Evolutionary conservation across 2,888 invertebrate genomes (phyloP), one percentile per base, ranked within the genome.

Genomic region (Copidosoma aretas): DNA sequence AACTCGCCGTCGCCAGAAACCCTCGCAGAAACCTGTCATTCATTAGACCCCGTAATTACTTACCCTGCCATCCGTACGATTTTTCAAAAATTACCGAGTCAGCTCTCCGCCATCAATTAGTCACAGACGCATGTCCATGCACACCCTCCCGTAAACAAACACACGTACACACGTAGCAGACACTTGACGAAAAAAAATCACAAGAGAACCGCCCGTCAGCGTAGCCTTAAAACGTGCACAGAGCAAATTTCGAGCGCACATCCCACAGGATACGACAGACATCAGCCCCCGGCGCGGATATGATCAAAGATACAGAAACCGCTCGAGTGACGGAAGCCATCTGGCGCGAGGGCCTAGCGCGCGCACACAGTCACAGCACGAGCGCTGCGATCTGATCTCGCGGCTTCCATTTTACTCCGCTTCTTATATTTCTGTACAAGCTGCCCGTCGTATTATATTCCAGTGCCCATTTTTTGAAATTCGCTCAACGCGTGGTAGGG

Each of bases 251-350:
- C 8, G 32, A 32, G 32, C 32, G 32, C 32, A 32, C 32, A 32
- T 3, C 32, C 32, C 32, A 32, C 32, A 32, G 32, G 32, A 8
- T 32, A 32, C 32, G 3, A 32, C 3, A 32, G 32, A n/a, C n/a
- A n/a, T n/a, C n/a, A n/a, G n/a, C n/a, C 32, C 32, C 32, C 32
- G 8, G 75, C 73, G 43, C 21, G 19, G 72, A 71, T 75, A 76
- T 71, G 75, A 81, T 81, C 79, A 81, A 81, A 81, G 79, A 70
- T 68, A n/a, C 10, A 49, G 58, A 63, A 57, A 68, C 78, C 78
- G 79, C 77, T 64, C 79, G 79, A 80, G 77, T 80, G 81, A 82
- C 80, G 77, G 78, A 80, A 80, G 77, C 79, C 81, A 81, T 79
- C 81, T 81, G 78, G 64, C 77, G 76, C 78, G 78, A 77, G 78